phyloP scores from a whole-genome alignment of 1,140 invertebrate species.

The Hycleus phaleratus region DNA sequence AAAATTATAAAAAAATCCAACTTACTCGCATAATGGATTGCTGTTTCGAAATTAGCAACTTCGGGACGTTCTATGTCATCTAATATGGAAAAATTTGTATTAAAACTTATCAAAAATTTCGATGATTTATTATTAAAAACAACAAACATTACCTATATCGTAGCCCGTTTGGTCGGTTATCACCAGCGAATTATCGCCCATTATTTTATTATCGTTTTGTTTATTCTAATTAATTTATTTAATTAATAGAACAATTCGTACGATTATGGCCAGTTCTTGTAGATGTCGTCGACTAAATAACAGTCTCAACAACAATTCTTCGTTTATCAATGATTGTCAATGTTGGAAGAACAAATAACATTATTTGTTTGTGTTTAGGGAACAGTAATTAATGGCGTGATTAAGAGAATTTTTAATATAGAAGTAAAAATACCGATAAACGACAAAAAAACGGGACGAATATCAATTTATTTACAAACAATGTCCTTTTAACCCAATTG shows the following conservation, averaged over 20 bases:
- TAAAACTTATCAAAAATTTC: conserved; percentile 3
- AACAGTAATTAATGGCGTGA: not conserved
- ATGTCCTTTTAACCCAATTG: too few relatives aligned
- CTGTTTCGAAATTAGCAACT: conserved; percentile 49
- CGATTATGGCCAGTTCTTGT: too few relatives aligned
- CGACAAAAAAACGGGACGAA: too few relatives aligned
- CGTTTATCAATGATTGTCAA: conserved; percentile 7
- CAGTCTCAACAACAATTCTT: conserved; percentile 4
- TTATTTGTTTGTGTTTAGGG: conserved; percentile 10
- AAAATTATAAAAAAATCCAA: conserved; percentile 4
- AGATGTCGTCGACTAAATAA: not conserved
- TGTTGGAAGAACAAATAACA: conserved; percentile 11
- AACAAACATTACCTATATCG: conserved; percentile 5
- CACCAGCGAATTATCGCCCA: not conserved
- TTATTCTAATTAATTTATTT: too few relatives aligned
- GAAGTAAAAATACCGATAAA: too few relatives aligned
- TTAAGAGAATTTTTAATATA: too few relatives aligned
- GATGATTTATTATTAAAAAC: not conserved
- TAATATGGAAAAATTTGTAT: too few relatives aligned
- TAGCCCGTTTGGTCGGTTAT: conserved; percentile 4
- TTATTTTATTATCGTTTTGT: not conserved
- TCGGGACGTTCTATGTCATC: conserved; percentile 23
- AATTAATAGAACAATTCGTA: too few relatives aligned
- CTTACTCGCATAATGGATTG: conserved; percentile 48
- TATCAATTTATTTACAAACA: too few relatives aligned